Percentiles rank a stretch among this genome's conserved stretches.
These are phyloP conservation scores for Desmophyllum pertusum DNA, from an alignment of 92 coral and sea anemone genomes.

Conservation along the genomic window DNA sequence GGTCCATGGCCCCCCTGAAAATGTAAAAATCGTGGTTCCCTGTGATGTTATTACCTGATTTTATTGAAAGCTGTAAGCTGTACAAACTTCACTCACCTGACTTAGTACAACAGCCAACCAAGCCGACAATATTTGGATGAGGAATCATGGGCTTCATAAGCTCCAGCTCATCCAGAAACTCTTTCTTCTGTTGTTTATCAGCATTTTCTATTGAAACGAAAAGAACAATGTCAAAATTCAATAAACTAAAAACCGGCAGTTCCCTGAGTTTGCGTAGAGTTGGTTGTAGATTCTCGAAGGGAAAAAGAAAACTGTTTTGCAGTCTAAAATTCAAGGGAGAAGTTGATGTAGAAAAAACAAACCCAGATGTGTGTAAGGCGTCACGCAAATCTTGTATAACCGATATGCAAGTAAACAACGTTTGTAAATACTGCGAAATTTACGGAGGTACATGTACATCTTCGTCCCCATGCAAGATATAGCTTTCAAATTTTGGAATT, in stretches of 20 bases:
- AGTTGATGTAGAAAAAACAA: not conserved
- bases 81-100: slow-evolving; percentile 65
- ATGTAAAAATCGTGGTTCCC: too few relatives aligned
- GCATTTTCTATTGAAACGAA: slow-evolving; percentile 62
- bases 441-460: not conserved
- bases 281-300: not conserved
- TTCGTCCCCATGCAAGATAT: not conserved
- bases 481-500: not conserved
- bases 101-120: slow-evolving; percentile 92
- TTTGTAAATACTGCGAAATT: not conserved
- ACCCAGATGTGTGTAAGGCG: too few relatives aligned
- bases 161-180: slow-evolving; percentile 87
- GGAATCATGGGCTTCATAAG: slow-evolving; percentile 92
- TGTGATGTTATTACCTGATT: too few relatives aligned
- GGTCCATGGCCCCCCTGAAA: too few relatives aligned
- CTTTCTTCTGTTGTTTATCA: slow-evolving; percentile 67
- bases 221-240: not conserved
- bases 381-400: too few relatives aligned
- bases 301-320: not conserved
- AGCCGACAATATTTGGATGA: slow-evolving; percentile 92
- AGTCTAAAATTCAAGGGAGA: not conserved
- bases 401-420: not conserved
- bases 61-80: too few relatives aligned
- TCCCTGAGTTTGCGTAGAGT: not conserved
- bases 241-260: not conserved